phyloP scores from a whole-genome alignment of 1,140 invertebrate species.

The Hycleus phaleratus region DNA sequence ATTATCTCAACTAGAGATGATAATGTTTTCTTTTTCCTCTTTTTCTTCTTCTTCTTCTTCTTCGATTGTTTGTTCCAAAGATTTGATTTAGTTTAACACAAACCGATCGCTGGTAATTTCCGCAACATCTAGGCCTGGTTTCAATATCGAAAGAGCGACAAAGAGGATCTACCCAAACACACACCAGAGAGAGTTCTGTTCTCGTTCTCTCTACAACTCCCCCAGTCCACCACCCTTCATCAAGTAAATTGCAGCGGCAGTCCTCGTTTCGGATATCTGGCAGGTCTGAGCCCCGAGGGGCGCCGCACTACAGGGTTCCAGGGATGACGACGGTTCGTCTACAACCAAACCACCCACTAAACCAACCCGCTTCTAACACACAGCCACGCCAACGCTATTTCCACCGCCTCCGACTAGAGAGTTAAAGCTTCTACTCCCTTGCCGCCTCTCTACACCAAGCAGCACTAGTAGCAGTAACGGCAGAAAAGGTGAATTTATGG shows the following conservation, averaged over 20 bases:
- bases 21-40: no score
- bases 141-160: slow-evolving; percentile 17
- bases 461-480: background rate
- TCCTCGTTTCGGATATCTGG: slow-evolving; percentile 34
- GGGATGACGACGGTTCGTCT: no score
- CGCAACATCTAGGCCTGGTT: slow-evolving; percentile 8
- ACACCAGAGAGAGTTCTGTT: slow-evolving; percentile 19
- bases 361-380: no score
- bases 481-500: slow-evolving; percentile 14
- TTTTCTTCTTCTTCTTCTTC: no score
- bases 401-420: no score
- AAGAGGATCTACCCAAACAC: background rate
- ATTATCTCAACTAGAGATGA: no score
- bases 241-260: slow-evolving; percentile 37
- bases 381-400: no score
- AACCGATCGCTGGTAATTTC: slow-evolving; percentile 5
- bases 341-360: no score
- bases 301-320: no score
- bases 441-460: slow-evolving; percentile 17
- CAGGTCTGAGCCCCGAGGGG: slow-evolving; percentile 31
- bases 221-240: slow-evolving; percentile 36
- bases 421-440: slow-evolving; percentile 6
- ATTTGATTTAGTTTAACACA: no score
- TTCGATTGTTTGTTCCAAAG: no score
- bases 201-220: slow-evolving; percentile 16